Conservation (phyloP, 2,888 invertebrate species). For the Netelia melanura region DNA sequence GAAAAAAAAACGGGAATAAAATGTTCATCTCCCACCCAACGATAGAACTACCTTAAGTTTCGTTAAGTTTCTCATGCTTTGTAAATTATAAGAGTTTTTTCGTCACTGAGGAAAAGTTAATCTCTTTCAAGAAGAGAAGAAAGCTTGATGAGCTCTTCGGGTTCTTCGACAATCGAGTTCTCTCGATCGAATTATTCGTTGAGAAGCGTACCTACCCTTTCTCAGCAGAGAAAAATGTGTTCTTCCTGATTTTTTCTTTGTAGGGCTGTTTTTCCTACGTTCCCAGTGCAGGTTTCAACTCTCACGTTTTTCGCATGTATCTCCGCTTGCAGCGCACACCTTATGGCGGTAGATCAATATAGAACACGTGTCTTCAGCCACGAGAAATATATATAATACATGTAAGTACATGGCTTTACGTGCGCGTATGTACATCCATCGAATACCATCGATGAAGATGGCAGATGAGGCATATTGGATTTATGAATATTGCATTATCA, state of each 20-base stretch:
- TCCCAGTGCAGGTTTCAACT: background rate
- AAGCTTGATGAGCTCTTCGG: conserved; percentile 48
- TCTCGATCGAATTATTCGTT: conserved; percentile 37
- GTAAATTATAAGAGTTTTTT: conserved; percentile 46
- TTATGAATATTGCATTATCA: conserved; percentile 76
- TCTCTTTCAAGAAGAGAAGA: background rate
- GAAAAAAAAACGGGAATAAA: no score
- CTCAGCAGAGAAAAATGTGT: conserved; percentile 3
- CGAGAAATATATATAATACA: background rate
- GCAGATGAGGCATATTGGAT: conserved; percentile 75
- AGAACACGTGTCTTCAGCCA: conserved; percentile 22
- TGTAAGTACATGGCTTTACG: background rate
- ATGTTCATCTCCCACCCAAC: no score
- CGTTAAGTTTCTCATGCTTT: conserved; percentile 65
- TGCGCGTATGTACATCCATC: conserved; percentile 23
- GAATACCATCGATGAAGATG: conserved; percentile 77
- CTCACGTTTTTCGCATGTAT: conserved; percentile 33
- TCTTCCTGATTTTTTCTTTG: conserved; percentile 15
- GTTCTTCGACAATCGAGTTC: conserved; percentile 44
- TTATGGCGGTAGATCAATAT: conserved; percentile 54
- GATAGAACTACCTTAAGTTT: no score
- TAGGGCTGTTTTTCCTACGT: background rate
- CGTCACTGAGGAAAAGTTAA: background rate
- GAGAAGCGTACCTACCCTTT: conserved; percentile 9
- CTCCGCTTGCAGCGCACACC: conserved; percentile 17